Percentiles rank a stretch among this genome's conserved stretches.
Evolutionary conservation across 2,797 vertebrate species (phyloP).

Genomic region (Lerista edwardsae): DNA sequence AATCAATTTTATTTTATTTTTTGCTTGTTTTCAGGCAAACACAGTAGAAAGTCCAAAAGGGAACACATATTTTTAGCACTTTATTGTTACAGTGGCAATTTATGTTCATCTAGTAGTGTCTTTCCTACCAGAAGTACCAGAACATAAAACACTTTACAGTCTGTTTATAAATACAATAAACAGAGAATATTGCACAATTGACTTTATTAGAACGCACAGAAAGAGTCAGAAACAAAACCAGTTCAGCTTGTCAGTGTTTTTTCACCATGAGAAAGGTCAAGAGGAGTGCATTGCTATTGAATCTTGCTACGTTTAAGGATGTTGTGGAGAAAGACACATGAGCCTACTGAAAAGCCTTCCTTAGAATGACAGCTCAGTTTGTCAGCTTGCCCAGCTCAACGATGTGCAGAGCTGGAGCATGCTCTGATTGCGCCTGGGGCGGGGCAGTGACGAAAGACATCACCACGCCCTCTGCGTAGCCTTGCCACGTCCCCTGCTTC

Average conservation of each 20-base stretch:
- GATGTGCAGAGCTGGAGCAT: too few relatives aligned
- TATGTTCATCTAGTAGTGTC: constrained; percentile 67
- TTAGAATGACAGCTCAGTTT: constrained; percentile 1
- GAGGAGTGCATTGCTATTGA: constrained; percentile 23
- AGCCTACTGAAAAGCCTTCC: neutral
- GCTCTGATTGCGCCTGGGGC: too few relatives aligned
- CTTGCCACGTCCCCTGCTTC: too few relatives aligned
- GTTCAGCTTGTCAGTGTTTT: constrained; percentile 34
- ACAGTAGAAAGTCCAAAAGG: constrained; percentile 58
- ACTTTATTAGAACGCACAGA: constrained; percentile 70
- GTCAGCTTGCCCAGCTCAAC: constrained; percentile 13
- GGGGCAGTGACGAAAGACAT: too few relatives aligned
- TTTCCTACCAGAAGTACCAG: constrained; percentile 56
- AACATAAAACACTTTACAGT: constrained; percentile 66
- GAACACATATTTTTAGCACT: constrained; percentile 64
- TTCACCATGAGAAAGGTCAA: constrained; percentile 21
- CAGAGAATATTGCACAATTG: constrained; percentile 66
- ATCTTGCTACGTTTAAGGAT: neutral
- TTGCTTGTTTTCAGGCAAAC: constrained; percentile 44
- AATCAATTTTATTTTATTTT: constrained; percentile 65
- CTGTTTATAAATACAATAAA: constrained; percentile 72
- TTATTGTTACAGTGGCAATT: constrained; percentile 68
- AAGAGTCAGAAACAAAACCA: constrained; percentile 67
- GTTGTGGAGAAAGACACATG: neutral
- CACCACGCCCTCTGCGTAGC: too few relatives aligned